A percentile compares a stretch with the other conserved stretches of the same genome.
Conservation (phyloP, 2,797 vertebrate species). For the Gobio occitaniae region DNA sequence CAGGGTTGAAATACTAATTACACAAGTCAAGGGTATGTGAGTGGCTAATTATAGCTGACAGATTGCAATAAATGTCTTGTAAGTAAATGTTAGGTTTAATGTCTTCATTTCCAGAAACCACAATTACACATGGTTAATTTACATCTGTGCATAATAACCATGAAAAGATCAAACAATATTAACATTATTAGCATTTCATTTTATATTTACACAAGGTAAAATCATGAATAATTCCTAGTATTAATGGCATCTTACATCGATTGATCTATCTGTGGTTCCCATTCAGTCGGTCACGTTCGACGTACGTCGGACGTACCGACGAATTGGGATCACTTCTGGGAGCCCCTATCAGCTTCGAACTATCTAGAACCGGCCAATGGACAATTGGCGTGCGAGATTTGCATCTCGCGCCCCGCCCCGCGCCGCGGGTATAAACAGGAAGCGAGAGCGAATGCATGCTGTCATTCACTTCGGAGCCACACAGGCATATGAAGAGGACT, state of each 20-base stretch:
- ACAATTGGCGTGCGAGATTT: too few species aligned
- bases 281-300: too few species aligned
- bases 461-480: too few species aligned
- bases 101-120: slow-evolving; percentile 65
- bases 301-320: too few species aligned
- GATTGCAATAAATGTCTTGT: slow-evolving; percentile 69
- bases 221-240: slow-evolving; percentile 58
- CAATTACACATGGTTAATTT: slow-evolving; percentile 75
- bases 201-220: slow-evolving; percentile 49
- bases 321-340: too few species aligned
- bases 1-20: slow-evolving; percentile 78
- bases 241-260: background rate
- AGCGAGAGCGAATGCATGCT: too few species aligned
- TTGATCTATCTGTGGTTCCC: background rate
- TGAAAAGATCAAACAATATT: slow-evolving; percentile 54
- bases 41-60: slow-evolving; percentile 79
- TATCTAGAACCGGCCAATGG: too few species aligned
- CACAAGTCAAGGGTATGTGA: slow-evolving; percentile 71
- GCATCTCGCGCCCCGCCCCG: too few species aligned
- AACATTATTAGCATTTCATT: slow-evolving; percentile 9
- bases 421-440: too few species aligned
- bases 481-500: too few species aligned
- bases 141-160: slow-evolving; percentile 60
- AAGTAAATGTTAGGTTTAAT: slow-evolving; percentile 74
- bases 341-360: too few species aligned